Base-by-base conservation (phyloP, 2,113 vertebrate species). In the Shinisaurus crocodilurus region DNA sequence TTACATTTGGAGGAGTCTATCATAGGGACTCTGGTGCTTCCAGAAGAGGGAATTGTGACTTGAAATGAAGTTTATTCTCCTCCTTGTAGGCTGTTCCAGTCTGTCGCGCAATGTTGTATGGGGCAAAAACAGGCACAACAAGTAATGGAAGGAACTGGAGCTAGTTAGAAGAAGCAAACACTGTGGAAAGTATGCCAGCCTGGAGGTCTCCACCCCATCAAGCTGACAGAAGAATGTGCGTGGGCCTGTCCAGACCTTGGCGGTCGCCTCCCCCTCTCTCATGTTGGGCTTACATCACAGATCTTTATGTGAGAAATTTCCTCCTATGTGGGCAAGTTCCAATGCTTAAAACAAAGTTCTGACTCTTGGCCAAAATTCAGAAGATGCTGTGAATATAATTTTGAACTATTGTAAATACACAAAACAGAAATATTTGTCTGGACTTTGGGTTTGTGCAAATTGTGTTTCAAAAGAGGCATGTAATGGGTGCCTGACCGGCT, bases 101-200 rank as follows among this genome's bases (percentile, higher is more conserved):
- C 99, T 0, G 99, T 99, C 20, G 99, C 99, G 84, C 99, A 99
- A 97, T 99, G 99, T 97, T 99, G 99, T 95, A 99, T 99, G 99
- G 99, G 99, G 92, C 99, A 99, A 97, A 99, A 99, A 92, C 99
- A 99, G 94, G 99, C 99, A 93, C 99, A 99, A 97, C 99, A 99
- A 97, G 99, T 99, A 75, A 99, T 99, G 99, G 99, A 99, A 96
- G 99, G 99, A 93, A 99, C 99, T 2, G 98, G 99, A 95, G 98
- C 99, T 98, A 99, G 99, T 97, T 99, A 99, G 96, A 91, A 91
- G 94, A 95, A 92, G 91, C 91, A 91, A 90, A 94, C 94, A 90
- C 92, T 18, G 0, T 29, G 82, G 27, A 80, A 70, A 84, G 88
- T 0, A 40, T 93, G 90, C 94, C 95, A 91, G 94, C 91, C 93